Evolutionary conservation across 1,140 invertebrate species (phyloP).

Genomic region (Manduca sexta): DNA sequence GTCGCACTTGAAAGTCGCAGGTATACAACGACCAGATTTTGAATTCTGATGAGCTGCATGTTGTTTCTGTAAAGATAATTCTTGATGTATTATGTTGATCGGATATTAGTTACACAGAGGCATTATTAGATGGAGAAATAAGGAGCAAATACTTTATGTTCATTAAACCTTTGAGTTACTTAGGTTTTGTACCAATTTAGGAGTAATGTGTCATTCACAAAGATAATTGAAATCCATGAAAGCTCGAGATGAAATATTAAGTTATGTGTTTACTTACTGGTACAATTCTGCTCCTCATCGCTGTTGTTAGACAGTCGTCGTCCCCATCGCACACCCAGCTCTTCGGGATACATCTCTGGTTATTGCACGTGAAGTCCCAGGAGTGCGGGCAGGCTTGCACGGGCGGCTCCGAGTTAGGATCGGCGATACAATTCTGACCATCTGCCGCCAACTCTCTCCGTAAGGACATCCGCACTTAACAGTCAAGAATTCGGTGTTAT

Average conservation of each 20-base stretch:
- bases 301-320: slow-evolving; percentile 96
- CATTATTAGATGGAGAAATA: too few relatives aligned
- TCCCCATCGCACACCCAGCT: slow-evolving; percentile 96
- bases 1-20: slow-evolving; percentile 91
- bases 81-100: too few relatives aligned
- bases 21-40: slow-evolving; percentile 94
- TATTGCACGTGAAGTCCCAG: slow-evolving; percentile 96
- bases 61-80: slow-evolving; percentile 78
- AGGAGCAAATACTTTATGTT: too few relatives aligned
- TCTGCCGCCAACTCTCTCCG: slow-evolving; percentile 89
- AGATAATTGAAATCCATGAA: too few relatives aligned
- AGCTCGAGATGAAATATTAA: background rate
- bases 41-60: slow-evolving; percentile 92
- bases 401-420: slow-evolving; percentile 90
- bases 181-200: too few relatives aligned
- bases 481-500: slow-evolving; percentile 70
- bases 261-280: slow-evolving; percentile 78
- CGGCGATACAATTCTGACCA: slow-evolving; percentile 82
- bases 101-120: too few relatives aligned
- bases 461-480: slow-evolving; percentile 95
- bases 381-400: slow-evolving; percentile 89
- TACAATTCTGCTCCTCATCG: slow-evolving; percentile 95
- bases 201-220: too few relatives aligned
- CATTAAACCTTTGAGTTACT: too few relatives aligned
- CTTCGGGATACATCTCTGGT: slow-evolving; percentile 93